Evolutionary conservation across 2,888 invertebrate genomes (phyloP).

Genomic region (Melinaea menophilus): DNA sequence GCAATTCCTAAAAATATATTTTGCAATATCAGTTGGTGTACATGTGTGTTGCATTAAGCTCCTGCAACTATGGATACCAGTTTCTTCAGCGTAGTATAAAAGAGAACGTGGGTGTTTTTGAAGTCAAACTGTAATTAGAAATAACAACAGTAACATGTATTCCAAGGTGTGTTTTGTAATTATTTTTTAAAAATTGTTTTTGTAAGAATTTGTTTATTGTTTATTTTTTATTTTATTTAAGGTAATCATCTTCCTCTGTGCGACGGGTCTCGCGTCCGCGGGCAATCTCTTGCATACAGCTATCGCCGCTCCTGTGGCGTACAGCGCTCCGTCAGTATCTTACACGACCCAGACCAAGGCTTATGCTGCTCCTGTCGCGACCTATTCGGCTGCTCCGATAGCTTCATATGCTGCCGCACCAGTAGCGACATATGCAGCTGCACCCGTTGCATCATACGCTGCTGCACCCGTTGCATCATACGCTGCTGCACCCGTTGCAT

Average conservation of each 20-base stretch:
- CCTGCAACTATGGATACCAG: constrained; percentile 57
- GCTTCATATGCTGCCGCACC: constrained; percentile 33
- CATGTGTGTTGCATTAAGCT: constrained; percentile 42
- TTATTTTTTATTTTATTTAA: constrained; percentile 38
- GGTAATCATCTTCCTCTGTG: constrained; percentile 78
- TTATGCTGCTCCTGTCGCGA: constrained; percentile 43
- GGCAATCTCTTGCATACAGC: constrained; percentile 71
- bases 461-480: constrained; percentile 51
- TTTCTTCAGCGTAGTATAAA: constrained; percentile 59
- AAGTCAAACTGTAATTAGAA: constrained; percentile 57
- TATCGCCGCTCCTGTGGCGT: constrained; percentile 53
- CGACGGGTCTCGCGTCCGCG: constrained; percentile 78
- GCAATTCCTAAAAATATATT: constrained; percentile 31
- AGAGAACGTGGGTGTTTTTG: constrained; percentile 53
- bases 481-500: constrained; percentile 60
- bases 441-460: constrained; percentile 48
- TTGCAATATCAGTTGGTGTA: constrained; percentile 31
- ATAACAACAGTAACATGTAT: constrained; percentile 55
- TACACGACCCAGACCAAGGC: constrained; percentile 57
- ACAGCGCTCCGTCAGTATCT: constrained; percentile 57
- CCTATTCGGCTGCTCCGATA: constrained; percentile 37
- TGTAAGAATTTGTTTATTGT: background rate
- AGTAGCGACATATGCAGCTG: constrained; percentile 35
- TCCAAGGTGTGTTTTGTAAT: constrained; percentile 48
- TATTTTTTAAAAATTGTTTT: background rate